Evolutionary conservation across 30 jellyfish, hydroid and myxozoan genomes (phyloP), one percentile per base, ranked within the genome.

Genomic region (Aurelia sp.): DNA sequence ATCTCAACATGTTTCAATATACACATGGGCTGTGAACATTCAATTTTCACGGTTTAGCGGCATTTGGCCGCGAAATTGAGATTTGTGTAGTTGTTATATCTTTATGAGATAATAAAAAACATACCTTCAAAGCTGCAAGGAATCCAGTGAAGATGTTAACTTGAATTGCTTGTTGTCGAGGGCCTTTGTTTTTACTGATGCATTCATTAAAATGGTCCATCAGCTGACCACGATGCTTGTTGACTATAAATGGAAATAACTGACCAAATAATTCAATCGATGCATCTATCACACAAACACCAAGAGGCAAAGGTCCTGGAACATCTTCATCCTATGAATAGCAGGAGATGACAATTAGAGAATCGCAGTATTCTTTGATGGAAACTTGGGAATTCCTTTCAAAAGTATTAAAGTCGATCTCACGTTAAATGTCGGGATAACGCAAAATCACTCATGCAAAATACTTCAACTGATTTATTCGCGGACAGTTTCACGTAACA

Each of bases 301-400:
- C 99, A 50, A 94, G 95, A n/a, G 99, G 99, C 10, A 94, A 88
- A 6, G 99, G 99, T 16, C 99, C 99, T 12, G 99, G 99, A 13
- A 94, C 73, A 62, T 94, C 96, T 58, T 73, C 92, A 59, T 74
- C 96, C 99, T 92, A 33, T 13, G 74, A 58, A 13, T 44, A 44
- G 3, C 55, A 7, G 16, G 15, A 44, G 15, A 44, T 5, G 13
- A 37, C 0, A 44, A 44, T 44, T 9, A 44, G 15, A 9, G 18
- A 19, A 60, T 4, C 5, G 11, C 40, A 9, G 18, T 5, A 51
- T 40, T 40, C 23, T 21, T 44, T 40, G 35, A 20, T 17, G 20
- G 20, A 67, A 67, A 22, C 77, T 40, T 40, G 3, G 11, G 51
- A 40, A 3, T 40, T 40, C 11, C 51, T 1, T 0, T 40, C 11